phyloP scores from a whole-genome alignment of 1,140 invertebrate species.

The Megathymus violae region DNA sequence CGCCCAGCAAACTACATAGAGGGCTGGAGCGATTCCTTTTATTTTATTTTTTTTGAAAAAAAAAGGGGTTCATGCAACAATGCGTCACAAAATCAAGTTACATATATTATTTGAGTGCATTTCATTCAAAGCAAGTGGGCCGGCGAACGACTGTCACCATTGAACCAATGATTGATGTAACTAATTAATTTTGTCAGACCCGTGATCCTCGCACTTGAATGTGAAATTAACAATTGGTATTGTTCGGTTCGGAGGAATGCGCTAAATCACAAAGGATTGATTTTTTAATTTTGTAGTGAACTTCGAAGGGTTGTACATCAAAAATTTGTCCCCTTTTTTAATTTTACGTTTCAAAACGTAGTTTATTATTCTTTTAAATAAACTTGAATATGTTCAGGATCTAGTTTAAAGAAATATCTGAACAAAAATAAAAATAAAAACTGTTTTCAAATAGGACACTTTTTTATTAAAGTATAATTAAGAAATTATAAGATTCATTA shows the following conservation, averaged over 20 bases:
- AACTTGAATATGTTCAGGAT: too few relatives aligned
- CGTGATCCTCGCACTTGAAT: conserved; percentile 69
- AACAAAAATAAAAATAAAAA: too few relatives aligned
- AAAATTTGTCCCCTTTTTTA: conserved; percentile 15
- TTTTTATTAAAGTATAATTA: too few relatives aligned
- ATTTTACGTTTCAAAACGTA: too few relatives aligned
- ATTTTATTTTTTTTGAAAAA: conserved; percentile 53
- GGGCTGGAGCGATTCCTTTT: conserved; percentile 48
- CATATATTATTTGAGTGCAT: conserved; percentile 62
- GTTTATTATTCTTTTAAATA: too few relatives aligned
- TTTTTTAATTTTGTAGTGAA: conserved; percentile 41
- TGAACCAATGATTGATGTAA: conserved; percentile 77
- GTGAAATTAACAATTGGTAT: conserved; percentile 63
- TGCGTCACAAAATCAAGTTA: conserved; percentile 69
- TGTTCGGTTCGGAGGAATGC: conserved; percentile 44
- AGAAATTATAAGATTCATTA: too few relatives aligned
- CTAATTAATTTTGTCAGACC: conserved; percentile 79
- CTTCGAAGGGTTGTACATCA: neutral
- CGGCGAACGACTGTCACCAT: conserved; percentile 65
- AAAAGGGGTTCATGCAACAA: conserved; percentile 73
- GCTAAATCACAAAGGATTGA: conserved; percentile 43
- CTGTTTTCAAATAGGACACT: too few relatives aligned
- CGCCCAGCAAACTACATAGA: conserved; percentile 50
- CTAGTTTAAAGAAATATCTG: too few relatives aligned
- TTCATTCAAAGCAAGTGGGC: conserved; percentile 71